Evolutionary conservation across 1,140 invertebrate genomes (phyloP), one percentile per base, ranked within the genome.

Genomic region (Aphaenogaster floridana): DNA sequence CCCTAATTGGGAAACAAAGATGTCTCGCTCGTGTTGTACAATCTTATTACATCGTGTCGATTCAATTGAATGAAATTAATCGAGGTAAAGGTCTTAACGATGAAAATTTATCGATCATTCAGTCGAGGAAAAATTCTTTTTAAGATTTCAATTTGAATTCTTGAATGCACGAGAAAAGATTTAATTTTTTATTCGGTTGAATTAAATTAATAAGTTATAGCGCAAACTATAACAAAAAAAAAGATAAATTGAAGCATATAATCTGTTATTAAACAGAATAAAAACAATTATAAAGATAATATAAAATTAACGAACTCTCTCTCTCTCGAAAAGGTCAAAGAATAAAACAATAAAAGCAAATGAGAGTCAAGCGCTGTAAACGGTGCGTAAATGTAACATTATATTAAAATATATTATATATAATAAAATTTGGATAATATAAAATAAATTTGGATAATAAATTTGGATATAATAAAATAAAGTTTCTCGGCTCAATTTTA

Each of bases 1-100:
- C 11, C 11, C 61, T 69, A 72, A 89, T 76, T 50, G 45, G 69
- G 28, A 85, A 36, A 64, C 52, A 81, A 81, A 71, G 45, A 59
- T 28, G 45, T 54, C 48, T 52, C 21, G 28, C n/a, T 54, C 28
- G 52, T 87, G 36, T 74, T 48, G 54, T 50, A 81, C 72, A 79
- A 80, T 87, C 6, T 59, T 45, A 83, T 81, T 71, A 86, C 17
- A 52, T 15, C n/a, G 17, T 79, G 17, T 77, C 45, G 5, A 69
- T 68, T 54, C 48, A 28, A 84, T 15, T 28, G 17, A 61, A 52
- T 36, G 2, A 66, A 77, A 28, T 59, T 84, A 63, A 74, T 84
- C 21, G 2, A 42, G 2, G 7, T 50, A 15, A 21, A 28, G n/a
- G 15, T 39, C 8, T 45, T 3, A 80, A 28, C 11, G 1, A 21